Percentiles rank a stretch among this genome's conserved stretches.
phyloP scores from a whole-genome alignment of 2,113 vertebrate species.

The Cyanoliseus patagonus region DNA sequence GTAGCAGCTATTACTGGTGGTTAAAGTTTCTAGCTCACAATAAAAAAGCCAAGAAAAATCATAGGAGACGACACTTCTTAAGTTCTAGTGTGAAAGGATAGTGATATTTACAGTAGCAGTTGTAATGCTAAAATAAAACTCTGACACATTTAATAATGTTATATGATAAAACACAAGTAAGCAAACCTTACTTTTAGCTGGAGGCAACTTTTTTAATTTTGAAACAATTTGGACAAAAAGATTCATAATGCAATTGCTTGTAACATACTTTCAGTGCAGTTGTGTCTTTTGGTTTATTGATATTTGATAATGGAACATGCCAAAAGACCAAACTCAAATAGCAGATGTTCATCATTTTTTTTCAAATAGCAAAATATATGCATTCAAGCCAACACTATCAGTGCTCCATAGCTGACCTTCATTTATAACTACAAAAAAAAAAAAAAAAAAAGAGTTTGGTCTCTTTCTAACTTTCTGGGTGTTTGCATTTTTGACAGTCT shows the following conservation, averaged over 20 bases:
- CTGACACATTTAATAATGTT: not conserved
- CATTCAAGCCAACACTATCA: not conserved
- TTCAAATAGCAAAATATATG: not conserved
- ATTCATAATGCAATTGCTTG: not conserved
- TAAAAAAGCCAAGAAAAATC: not conserved
- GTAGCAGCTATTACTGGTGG: not conserved
- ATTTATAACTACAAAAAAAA: not conserved
- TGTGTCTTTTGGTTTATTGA: not conserved
- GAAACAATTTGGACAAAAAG: not conserved
- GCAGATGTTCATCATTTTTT: not conserved
- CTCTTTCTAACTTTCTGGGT: not conserved
- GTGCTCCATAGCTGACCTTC: not conserved
- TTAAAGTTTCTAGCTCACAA: not conserved
- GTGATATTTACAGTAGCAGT: not conserved
- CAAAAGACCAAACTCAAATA: not conserved
- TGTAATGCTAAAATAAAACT: not conserved
- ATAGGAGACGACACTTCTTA: not conserved
- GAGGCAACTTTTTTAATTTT: not conserved
- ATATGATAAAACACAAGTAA: not conserved
- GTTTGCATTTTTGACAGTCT: not conserved
- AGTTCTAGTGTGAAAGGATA: not conserved
- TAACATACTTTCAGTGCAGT: not conserved
- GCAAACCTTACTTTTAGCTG: not conserved
- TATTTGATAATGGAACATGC: not conserved
- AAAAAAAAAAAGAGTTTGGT: not conserved